Evolutionary conservation across 2,888 invertebrate species (phyloP).

Genomic region (Zhuqinia jingwanae): DNA sequence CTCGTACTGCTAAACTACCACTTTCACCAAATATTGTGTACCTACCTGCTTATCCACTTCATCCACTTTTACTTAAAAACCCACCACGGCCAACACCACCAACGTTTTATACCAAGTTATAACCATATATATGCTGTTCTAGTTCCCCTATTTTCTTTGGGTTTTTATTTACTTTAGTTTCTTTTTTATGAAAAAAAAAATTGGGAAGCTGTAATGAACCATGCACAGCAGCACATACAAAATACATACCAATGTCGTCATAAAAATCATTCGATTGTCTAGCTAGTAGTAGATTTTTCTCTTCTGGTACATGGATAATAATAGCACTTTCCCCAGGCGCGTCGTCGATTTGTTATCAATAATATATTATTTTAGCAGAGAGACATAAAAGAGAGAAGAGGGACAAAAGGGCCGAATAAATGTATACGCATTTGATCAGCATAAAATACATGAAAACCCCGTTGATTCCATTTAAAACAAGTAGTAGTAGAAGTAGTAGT

Average conservation of each 20-base stretch:
- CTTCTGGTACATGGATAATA: neutral
- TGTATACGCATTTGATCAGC: neutral
- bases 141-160: neutral
- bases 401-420: neutral
- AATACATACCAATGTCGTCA: neutral
- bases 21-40: neutral
- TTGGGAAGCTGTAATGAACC: slow-evolving; percentile 14
- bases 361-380: neutral
- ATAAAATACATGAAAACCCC: neutral
- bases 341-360: neutral
- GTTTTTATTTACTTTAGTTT: neutral
- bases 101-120: no score
- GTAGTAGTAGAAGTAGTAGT: no score
- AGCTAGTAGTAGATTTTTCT: neutral
- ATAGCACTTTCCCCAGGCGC: neutral
- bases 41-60: neutral
- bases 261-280: neutral
- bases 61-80: neutral
- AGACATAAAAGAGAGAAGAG: neutral
- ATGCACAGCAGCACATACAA: neutral
- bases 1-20: neutral
- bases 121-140: no score
- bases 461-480: neutral
- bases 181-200: slow-evolving; percentile 18
- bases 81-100: neutral